A percentile compares a stretch with the other conserved stretches of the same genome.
phyloP scores from a whole-genome alignment of 2,888 invertebrate genomes.

The Tachina grossa region DNA sequence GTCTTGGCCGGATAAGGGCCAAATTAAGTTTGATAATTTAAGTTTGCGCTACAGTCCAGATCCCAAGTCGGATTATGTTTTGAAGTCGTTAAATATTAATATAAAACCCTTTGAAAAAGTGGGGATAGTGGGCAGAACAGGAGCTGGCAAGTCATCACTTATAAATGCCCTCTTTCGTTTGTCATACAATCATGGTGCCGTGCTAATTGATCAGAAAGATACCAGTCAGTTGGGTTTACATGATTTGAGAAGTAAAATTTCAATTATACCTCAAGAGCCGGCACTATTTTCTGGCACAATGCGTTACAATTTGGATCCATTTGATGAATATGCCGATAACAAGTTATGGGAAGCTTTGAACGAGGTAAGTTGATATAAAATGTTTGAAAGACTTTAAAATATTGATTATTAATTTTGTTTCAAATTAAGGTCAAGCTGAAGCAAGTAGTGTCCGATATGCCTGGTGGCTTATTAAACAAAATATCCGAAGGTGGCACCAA shows the following conservation, averaged over 20 bases:
- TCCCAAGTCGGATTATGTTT: conserved; percentile 87
- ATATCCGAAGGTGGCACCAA: conserved; percentile 91
- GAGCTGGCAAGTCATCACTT: conserved; percentile 88
- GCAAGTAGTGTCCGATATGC: conserved; percentile 86
- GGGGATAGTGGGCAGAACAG: conserved; percentile 88
- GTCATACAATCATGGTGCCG: conserved; percentile 89
- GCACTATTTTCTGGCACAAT: conserved; percentile 93
- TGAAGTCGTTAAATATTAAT: conserved; percentile 87
- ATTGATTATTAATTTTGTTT: background rate
- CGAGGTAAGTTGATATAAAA: conserved; percentile 83
- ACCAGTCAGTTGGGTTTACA: conserved; percentile 88
- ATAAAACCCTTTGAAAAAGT: conserved; percentile 87
- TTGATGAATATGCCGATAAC: conserved; percentile 90
- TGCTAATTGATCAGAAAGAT: conserved; percentile 91
- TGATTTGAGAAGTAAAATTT: conserved; percentile 89
- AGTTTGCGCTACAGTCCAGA: conserved; percentile 88
- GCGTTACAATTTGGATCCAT: conserved; percentile 95
- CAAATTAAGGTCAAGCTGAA: conserved; percentile 84
- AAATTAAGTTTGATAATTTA: conserved; percentile 87
- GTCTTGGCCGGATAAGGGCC: conserved; percentile 89
- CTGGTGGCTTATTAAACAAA: conserved; percentile 87
- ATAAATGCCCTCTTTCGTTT: conserved; percentile 90
- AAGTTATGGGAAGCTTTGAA: conserved; percentile 93
- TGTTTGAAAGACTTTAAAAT: background rate
- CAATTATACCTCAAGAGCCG: conserved; percentile 93